A percentile compares a stretch with the other conserved stretches of the same genome.
phyloP scores from a whole-genome alignment of 2,888 invertebrate species.

The Torymus aiolomorphi region DNA sequence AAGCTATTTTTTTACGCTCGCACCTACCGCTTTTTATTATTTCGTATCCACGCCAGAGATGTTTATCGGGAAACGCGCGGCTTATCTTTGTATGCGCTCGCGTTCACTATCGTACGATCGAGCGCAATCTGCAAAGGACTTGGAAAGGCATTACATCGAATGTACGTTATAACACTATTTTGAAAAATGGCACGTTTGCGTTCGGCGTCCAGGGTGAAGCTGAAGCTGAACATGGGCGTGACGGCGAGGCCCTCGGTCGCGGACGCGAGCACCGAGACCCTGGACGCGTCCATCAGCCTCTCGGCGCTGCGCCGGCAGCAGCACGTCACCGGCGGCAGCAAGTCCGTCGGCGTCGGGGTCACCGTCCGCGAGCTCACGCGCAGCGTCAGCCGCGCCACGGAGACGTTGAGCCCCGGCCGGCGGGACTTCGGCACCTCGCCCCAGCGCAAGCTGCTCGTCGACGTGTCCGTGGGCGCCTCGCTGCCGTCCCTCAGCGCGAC shows the following conservation, averaged over 20 bases:
- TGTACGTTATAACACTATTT: too few species aligned
- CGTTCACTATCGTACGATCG: too few species aligned
- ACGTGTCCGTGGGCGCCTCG: constrained; percentile 78
- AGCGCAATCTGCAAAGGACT: too few species aligned
- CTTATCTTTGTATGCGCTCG: too few species aligned
- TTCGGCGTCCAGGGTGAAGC: constrained; percentile 38
- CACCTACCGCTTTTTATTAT: too few species aligned
- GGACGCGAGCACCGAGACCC: constrained; percentile 71
- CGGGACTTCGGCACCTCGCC: constrained; percentile 73
- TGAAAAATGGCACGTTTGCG: background rate
- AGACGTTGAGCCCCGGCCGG: constrained; percentile 73
- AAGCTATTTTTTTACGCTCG: background rate
- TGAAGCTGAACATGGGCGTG: constrained; percentile 69
- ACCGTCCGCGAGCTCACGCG: constrained; percentile 68
- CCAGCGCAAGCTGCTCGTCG: constrained; percentile 74
- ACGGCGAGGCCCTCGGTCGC: constrained; percentile 71
- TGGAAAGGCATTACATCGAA: too few species aligned
- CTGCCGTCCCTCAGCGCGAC: constrained; percentile 77
- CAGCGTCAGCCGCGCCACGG: constrained; percentile 68
- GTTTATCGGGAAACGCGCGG: too few species aligned
- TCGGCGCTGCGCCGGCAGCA: constrained; percentile 41
- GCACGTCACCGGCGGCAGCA: constrained; percentile 41
- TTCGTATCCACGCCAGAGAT: too few species aligned
- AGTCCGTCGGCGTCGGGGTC: constrained; percentile 66
- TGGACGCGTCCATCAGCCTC: constrained; percentile 44